A percentile compares a stretch with the other conserved stretches of the same genome.
Conservation (phyloP, 2,113 vertebrate species). For the Corythaixoides concolor region DNA sequence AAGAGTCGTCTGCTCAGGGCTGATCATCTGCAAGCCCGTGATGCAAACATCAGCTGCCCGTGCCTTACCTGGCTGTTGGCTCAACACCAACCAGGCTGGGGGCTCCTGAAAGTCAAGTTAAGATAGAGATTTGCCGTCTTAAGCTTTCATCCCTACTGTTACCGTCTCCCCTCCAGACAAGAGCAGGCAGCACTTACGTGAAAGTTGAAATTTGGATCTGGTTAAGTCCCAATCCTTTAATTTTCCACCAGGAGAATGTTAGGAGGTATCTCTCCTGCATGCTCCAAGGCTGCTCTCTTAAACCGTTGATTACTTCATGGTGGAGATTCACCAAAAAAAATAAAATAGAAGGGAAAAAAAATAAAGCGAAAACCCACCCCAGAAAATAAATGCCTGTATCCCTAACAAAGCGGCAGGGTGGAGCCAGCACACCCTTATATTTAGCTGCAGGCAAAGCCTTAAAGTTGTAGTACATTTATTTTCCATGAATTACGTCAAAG, state of each 20-base stretch:
- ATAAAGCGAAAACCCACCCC: background rate
- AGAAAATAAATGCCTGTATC: background rate
- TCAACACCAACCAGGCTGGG: background rate
- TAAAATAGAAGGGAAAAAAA: background rate
- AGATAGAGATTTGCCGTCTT: background rate
- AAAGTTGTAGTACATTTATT: slow-evolving; percentile 41
- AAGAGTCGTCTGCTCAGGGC: background rate
- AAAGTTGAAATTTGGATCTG: background rate
- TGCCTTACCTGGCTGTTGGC: background rate
- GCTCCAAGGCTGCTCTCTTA: background rate
- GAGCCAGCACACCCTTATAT: slow-evolving; percentile 13
- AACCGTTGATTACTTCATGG: background rate
- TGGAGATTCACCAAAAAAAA: background rate
- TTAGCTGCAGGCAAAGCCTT: slow-evolving; percentile 34
- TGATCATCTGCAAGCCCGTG: background rate
- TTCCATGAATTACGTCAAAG: background rate
- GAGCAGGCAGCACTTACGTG: background rate
- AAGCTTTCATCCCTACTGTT: background rate
- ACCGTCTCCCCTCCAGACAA: background rate
- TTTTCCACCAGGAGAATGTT: background rate
- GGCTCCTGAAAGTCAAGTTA: background rate
- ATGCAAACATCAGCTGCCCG: background rate
- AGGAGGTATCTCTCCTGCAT: background rate
- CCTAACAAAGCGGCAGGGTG: slow-evolving; percentile 3
- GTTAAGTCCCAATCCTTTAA: background rate